A percentile compares a stretch with the other conserved stretches of the same genome.
These are phyloP conservation scores for Porites evermanni DNA, from an alignment of 92 coral and sea anemone genomes.

Conservation along the genomic window DNA sequence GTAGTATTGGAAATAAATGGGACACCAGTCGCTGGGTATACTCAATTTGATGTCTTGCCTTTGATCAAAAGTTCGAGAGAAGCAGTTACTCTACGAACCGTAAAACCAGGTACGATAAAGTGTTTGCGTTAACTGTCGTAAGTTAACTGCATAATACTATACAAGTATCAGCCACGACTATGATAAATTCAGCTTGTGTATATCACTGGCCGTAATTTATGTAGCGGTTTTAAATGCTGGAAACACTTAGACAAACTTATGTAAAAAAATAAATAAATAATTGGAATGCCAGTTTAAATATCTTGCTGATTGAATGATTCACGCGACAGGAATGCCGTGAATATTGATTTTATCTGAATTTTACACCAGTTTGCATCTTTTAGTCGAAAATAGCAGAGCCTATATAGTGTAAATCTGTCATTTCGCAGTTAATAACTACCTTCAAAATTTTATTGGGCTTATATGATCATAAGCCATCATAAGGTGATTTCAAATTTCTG, in stretches of 20 bases:
- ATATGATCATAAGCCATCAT: background rate
- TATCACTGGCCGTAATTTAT: background rate
- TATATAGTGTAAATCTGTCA: background rate
- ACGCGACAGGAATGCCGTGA: conserved; percentile 26
- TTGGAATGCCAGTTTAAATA: conserved; percentile 46
- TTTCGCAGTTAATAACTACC: background rate
- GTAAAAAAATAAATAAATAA: background rate
- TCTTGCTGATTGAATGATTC: conserved; percentile 31
- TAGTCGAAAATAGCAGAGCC: background rate
- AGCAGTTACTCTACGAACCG: conserved; percentile 74
- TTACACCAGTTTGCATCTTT: background rate
- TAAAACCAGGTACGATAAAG: conserved; percentile 86
- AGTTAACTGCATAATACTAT: background rate
- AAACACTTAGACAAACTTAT: conserved; percentile 4
- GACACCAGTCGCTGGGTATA: conserved; percentile 90
- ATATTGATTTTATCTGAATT: conserved; percentile 35
- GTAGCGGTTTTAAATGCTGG: background rate
- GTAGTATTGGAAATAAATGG: conserved; percentile 87
- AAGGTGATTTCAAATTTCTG: background rate
- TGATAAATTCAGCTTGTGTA: background rate
- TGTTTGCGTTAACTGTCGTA: conserved; percentile 14
- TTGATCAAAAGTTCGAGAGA: conserved; percentile 92
- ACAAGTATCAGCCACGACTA: conserved; percentile 4
- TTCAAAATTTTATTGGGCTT: background rate
- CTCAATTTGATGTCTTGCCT: conserved; percentile 86